These are phyloP conservation scores for Morpho deidamia DNA, from an alignment of 2,888 invertebrate genomes.

Conservation along the genomic window DNA sequence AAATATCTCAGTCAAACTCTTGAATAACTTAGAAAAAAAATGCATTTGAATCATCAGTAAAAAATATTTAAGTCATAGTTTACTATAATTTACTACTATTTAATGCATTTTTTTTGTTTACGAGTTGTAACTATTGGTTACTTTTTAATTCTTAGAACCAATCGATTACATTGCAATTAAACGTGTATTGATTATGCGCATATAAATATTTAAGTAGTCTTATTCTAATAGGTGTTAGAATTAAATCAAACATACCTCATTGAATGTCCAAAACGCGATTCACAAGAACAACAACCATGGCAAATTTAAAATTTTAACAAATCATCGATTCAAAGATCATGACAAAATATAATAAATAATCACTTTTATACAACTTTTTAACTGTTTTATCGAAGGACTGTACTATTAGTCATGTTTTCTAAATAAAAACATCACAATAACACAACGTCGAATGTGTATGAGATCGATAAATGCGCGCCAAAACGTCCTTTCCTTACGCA, in stretches of 20 bases:
- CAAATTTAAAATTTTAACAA: background rate
- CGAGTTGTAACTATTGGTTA: constrained; percentile 16
- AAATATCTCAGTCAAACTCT: too few relatives aligned
- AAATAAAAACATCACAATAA: constrained; percentile 56
- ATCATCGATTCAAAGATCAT: background rate
- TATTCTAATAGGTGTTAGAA: too few relatives aligned
- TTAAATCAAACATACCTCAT: constrained; percentile 9
- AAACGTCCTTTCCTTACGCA: constrained; percentile 34
- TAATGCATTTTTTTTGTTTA: constrained; percentile 13
- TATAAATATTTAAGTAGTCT: too few relatives aligned
- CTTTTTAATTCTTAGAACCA: constrained; percentile 1
- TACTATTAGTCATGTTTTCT: constrained; percentile 52
- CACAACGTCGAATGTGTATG: constrained; percentile 35
- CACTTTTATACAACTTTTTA: constrained; percentile 43
- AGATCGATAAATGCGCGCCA: constrained; percentile 48
- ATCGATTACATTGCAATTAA: constrained; percentile 1
- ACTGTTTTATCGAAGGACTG: constrained; percentile 22
- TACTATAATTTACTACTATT: too few relatives aligned
- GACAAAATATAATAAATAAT: constrained; percentile 18
- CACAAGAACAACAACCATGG: constrained; percentile 7
- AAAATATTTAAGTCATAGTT: too few relatives aligned
- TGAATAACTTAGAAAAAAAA: too few relatives aligned
- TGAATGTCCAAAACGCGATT: constrained; percentile 18
- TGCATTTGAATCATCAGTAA: too few relatives aligned
- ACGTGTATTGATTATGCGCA: background rate